Base-by-base conservation (phyloP, 2,888 invertebrate species). In the Lycia hirtaria region DNA sequence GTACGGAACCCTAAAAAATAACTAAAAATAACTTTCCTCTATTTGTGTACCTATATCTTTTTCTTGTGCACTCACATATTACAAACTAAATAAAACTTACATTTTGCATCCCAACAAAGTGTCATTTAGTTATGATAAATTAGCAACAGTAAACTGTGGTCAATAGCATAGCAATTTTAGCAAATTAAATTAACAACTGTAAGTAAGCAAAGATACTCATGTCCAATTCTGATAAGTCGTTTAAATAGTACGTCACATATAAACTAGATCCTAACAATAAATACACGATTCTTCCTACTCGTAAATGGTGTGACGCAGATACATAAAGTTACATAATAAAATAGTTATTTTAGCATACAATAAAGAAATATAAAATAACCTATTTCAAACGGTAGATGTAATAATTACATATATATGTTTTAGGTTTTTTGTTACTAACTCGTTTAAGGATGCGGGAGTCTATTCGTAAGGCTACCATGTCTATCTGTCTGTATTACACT, bases 281-380 rank as follows among this genome's bases (percentile, higher is more conserved):
- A 56, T 63, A 68, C 76, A 75, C 74, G 73, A 68, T 58, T 66
- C 12, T 61, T 66, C 62, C 68, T 67, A 50, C 43, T 59, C 37
- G 41, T 28, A 59, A 47, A 62, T 54, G 51, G 55, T 62, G 26
- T 60, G 54, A 58, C 43, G 60, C 45, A 33, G 40, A 56, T 7
- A 50, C 40, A 10, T 47, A 20, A 17, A 17, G 17, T 20, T 51
- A 58, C 24, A 33, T 37, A 41, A 55, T 38, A 33, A 47, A 47
- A 35, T 17, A 35, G 10, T 12, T 47, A 47, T 47, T 47, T 47
- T 33, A 3, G 15, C 14, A 35, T 15, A 32, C 28, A 32, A 35
- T n/a, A 22, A 12, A 3, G 9, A 6, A 12, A 7, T 14, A 15
- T 15, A 33, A 33, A 12, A 9, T 26, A 9, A 9, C 26, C 26